These are phyloP conservation scores for Lasioglossum leucozonium DNA, from an alignment of 2,888 invertebrate genomes.

Conservation along the genomic window DNA sequence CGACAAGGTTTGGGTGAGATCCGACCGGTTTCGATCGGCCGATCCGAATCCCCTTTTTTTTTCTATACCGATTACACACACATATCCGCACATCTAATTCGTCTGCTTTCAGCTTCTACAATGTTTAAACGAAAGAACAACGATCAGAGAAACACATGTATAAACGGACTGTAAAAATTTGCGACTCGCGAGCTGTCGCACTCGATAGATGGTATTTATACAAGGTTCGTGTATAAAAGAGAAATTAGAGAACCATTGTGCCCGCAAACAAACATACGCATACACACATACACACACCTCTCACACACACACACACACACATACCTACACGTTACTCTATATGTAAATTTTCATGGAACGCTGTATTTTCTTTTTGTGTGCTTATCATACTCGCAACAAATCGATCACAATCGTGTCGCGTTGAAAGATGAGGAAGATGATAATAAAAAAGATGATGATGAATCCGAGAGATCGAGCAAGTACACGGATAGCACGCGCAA, in stretches of 20 bases:
- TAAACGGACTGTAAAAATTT: constrained; percentile 62
- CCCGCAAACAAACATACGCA: constrained; percentile 27
- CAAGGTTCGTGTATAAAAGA: constrained; percentile 54
- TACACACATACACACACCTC: background rate
- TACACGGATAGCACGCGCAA: constrained; percentile 75
- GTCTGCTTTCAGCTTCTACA: constrained; percentile 49
- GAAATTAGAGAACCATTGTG: constrained; percentile 53
- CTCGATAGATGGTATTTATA: constrained; percentile 38
- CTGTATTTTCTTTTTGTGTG: constrained; percentile 77
- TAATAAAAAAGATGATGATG: background rate
- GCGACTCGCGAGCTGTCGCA: constrained; percentile 31
- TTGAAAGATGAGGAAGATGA: constrained; percentile 45
- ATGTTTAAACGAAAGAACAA: constrained; percentile 42
- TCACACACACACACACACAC: background rate
- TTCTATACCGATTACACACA: background rate
- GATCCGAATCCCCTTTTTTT: background rate
- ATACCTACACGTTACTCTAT: constrained; percentile 46
- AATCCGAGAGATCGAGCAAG: constrained; percentile 55
- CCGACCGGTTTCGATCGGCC: constrained; percentile 13
- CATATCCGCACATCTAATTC: constrained; percentile 1
- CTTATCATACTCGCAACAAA: constrained; percentile 74
- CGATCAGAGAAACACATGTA: constrained; percentile 22
- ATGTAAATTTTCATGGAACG: constrained; percentile 74
- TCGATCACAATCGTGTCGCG: constrained; percentile 42
- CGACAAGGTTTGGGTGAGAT: constrained; percentile 48